These are phyloP conservation scores for Corydoras maculifer DNA, from an alignment of 2,113 vertebrate species.

Conservation along the genomic window DNA sequence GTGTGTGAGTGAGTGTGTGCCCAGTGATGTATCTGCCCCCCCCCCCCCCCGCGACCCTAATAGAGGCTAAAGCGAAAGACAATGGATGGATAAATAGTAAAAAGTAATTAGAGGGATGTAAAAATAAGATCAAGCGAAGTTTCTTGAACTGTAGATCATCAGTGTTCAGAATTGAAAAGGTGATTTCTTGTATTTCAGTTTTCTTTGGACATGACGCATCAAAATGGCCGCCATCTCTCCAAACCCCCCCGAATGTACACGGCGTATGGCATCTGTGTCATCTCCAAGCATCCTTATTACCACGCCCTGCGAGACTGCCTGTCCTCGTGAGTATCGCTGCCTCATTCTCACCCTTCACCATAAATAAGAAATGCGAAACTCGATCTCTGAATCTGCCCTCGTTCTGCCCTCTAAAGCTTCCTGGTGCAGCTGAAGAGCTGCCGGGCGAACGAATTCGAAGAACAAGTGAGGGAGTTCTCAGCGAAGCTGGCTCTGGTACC, in stretches of 20 bases:
- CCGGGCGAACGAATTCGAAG: conserved; percentile 73
- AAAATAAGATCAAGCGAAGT: no score
- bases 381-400: no score
- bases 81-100: no score
- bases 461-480: conserved; percentile 83
- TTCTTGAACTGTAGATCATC: no score
- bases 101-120: no score
- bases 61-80: no score
- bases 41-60: no score
- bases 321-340: conserved; percentile 73
- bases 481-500: conserved; percentile 87
- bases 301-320: conserved; percentile 86
- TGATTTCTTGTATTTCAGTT: background rate
- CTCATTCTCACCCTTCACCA: background rate
- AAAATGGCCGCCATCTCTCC: conserved; percentile 60
- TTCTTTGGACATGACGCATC: conserved; percentile 62
- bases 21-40: no score
- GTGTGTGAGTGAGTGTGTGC: no score
- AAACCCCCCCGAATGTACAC: conserved; percentile 61
- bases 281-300: conserved; percentile 91
- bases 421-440: conserved; percentile 72
- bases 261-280: conserved; percentile 77
- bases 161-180: no score
- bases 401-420: conserved; percentile 58
- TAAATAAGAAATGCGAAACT: no score